phyloP scores from a whole-genome alignment of 2,797 vertebrate genomes.

The Tapera naevia region DNA sequence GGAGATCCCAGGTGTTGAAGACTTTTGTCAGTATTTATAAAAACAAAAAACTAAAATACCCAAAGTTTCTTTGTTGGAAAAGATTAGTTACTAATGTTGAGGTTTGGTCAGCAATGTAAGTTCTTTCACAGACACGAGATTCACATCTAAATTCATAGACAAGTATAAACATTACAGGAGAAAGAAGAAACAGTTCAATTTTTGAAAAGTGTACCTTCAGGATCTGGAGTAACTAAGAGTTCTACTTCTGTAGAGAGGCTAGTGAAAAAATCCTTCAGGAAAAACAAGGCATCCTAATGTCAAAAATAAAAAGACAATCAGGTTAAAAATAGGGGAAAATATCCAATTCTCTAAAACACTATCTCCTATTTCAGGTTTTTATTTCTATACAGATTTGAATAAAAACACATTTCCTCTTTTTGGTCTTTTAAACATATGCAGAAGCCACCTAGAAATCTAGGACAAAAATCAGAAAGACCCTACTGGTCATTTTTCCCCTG shows the following conservation, averaged over 20 bases:
- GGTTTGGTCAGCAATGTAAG: background rate
- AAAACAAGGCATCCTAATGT: constrained; percentile 94
- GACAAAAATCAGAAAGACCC: background rate
- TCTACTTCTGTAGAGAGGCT: constrained; percentile 95
- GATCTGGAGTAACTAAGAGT: constrained; percentile 89
- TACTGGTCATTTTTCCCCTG: background rate
- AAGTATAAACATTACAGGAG: background rate
- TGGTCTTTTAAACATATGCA: background rate
- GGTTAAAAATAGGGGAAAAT: background rate
- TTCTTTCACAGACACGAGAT: background rate
- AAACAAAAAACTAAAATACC: background rate
- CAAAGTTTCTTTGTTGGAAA: background rate
- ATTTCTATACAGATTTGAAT: background rate
- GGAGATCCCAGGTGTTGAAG: background rate
- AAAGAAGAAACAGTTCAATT: background rate
- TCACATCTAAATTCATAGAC: background rate
- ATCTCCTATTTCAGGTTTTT: background rate
- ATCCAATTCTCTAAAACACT: background rate
- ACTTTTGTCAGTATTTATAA: background rate
- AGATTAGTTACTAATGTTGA: background rate
- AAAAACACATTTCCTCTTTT: background rate
- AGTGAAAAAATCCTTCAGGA: constrained; percentile 96
- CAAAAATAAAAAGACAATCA: background rate
- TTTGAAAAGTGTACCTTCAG: constrained; percentile 84
- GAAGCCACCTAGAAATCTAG: background rate